Conservation (phyloP, 92 coral and sea anemone species). For the Bergia puertoricense region DNA sequence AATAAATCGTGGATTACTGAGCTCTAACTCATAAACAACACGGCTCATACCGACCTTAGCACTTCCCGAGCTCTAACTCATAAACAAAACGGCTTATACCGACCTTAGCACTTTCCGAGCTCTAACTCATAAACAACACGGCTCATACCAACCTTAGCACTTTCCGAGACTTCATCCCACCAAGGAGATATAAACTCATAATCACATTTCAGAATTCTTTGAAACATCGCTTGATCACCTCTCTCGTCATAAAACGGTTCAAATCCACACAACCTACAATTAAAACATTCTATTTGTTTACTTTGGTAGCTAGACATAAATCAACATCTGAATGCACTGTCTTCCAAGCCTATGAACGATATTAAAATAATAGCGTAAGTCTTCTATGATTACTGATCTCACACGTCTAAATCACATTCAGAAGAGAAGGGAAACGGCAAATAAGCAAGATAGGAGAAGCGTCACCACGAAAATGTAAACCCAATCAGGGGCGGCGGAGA, state of each 20-base stretch:
- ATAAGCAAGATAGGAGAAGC: too few species aligned
- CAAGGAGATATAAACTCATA: slow-evolving; percentile 89
- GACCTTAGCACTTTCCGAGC: slow-evolving; percentile 94
- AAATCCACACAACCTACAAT: slow-evolving; percentile 88
- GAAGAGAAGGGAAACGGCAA: too few species aligned
- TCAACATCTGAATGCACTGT: not conserved
- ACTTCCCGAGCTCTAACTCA: slow-evolving; percentile 82
- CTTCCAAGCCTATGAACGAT: not conserved
- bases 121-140: too few species aligned
- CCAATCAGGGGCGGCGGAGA: too few species aligned
- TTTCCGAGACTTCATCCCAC: slow-evolving; percentile 97
- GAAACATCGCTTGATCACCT: slow-evolving; percentile 99
- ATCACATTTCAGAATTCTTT: slow-evolving; percentile 92
- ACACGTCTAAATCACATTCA: too few species aligned
- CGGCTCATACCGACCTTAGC: slow-evolving; percentile 76
- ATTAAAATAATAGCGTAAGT: too few species aligned
- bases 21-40: too few species aligned
- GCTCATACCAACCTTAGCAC: slow-evolving; percentile 80
- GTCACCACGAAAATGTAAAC: too few species aligned
- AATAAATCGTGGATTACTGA: too few species aligned
- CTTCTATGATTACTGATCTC: too few species aligned
- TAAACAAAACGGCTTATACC: slow-evolving; percentile 4
- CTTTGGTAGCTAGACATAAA: not conserved
- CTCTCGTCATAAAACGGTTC: slow-evolving; percentile 98
- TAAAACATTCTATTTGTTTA: not conserved